Evolutionary conservation across 2,797 vertebrate genomes (phyloP), one percentile per base, ranked within the genome.

Genomic region (Lophius americanus): DNA sequence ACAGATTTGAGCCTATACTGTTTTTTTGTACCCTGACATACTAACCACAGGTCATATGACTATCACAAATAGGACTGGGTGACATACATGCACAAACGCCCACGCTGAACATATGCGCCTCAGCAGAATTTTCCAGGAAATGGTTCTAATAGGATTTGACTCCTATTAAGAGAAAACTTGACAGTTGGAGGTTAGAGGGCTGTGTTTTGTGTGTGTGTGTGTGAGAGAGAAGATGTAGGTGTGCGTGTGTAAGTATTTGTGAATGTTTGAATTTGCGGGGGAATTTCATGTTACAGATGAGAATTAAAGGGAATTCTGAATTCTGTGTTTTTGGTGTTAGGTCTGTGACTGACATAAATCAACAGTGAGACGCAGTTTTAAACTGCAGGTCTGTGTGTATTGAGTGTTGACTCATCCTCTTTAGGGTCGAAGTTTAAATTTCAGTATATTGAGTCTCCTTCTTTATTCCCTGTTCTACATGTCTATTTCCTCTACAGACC

Each of bases 61-160:
- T 23, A 23, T 23, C 23, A 23, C 23, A 23, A 23, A 23, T 23
- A 23, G 23, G 23, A 23, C 23, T 23, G 23, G 23, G 23, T 23
- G 23, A 23, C 23, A 23, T 23, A 23, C 23, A 23, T 23, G 23
- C 23, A 23, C 23, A 23, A 23, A 23, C 23, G 23, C 23, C 23
- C 23, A 23, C 23, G 2, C 23, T 23, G 23, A 23, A 23, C 61
- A 42, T 37, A 51, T 37, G 35, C 3, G 69, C 60, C 60, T 72
- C 81, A 81, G 75, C 85, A 76, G 64, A 85, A 78, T 77, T 84
- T 91, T 84, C 79, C 76, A 82, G 82, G 83, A 85, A 82, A 78
- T 73, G 66, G 76, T 57, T 43, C 10, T 81, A 86, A 91, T 84
- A 79, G 85, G 83, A 91, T 81, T 74, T 58, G 73, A 54, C 78